Evolutionary conservation across 2,113 vertebrate genomes (phyloP), one percentile per base, ranked within the genome.

Genomic region (Leucosticte australis): DNA sequence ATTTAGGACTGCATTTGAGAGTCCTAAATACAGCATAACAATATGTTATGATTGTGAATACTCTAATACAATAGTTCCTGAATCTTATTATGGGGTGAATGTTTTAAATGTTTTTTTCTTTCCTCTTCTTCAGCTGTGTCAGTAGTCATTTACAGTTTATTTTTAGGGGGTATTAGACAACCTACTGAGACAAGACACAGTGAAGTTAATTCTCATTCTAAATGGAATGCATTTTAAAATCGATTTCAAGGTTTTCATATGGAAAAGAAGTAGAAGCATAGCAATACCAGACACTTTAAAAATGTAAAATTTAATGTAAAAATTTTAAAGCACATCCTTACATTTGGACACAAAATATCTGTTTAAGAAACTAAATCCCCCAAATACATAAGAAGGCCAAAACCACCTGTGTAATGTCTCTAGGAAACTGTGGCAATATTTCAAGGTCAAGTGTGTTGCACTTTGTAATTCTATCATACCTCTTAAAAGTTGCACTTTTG

Each of bases 111-210:
- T 3, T 53, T 57, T 78, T 91, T 91, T 73, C 46, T 91, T 90
- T 83, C 71, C 33, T 89, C 49, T 84, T 87, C 24, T 75, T 91
- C 71, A 73, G 31, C 74, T 91, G 26, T 71, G 77, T 68, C 44
- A 82, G 60, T 60, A 82, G 50, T 52, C 71, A 91, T 94, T 94
- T 79, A 28, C 15, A 90, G 62, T 87, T 95, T 92, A 85, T 94
- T 85, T 89, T 90, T 65, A 59, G 20, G 6, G 26, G 19, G 5
- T 79, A 62, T 91, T 76, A 82, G 63, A 63, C 0, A 12, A 76
- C 70, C 78, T 91, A 76, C 55, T 57, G 70, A 90, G 87, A 87
- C 37, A 85, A 85, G 35, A 65, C 28, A 73, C 35, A 67, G 67
- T 20, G 15, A 89, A 87, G n/a, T 79, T 89, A 87, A 94, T 91